A percentile compares a stretch with the other conserved stretches of the same genome.
Conservation (phyloP, 2,888 invertebrate genomes). For the Mythimna pallens region DNA sequence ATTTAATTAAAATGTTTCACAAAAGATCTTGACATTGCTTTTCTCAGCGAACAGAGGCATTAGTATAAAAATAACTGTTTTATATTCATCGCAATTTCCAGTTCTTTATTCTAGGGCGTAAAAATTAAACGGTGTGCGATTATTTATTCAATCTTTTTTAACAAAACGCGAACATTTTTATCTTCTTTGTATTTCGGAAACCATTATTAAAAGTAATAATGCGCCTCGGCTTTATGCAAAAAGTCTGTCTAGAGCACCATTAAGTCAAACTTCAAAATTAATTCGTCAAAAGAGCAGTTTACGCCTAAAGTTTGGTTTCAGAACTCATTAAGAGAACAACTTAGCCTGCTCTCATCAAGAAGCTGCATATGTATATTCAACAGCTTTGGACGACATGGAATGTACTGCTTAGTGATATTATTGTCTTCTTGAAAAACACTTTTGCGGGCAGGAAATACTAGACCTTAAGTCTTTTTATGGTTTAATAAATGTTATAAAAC, state of each 20-base stretch:
- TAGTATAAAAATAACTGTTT: slow-evolving; percentile 30
- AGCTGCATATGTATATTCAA: slow-evolving; percentile 45
- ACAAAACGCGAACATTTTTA: slow-evolving; percentile 51
- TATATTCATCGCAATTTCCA: slow-evolving; percentile 26
- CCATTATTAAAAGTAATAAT: slow-evolving; percentile 65
- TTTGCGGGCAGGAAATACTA: not conserved
- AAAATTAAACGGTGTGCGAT: slow-evolving; percentile 40
- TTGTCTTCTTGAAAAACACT: not conserved
- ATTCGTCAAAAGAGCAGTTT: slow-evolving; percentile 71
- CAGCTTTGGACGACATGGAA: slow-evolving; percentile 23
- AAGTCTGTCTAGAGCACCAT: slow-evolving; percentile 64
- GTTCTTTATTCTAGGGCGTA: slow-evolving; percentile 24
- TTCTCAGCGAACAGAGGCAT: slow-evolving; percentile 11
- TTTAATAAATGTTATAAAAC: not conserved
- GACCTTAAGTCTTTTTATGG: not conserved
- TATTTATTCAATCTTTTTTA: slow-evolving; percentile 42
- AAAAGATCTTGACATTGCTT: slow-evolving; percentile 39
- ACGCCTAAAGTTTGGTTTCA: slow-evolving; percentile 58
- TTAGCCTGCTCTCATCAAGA: slow-evolving; percentile 50
- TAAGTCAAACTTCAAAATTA: slow-evolving; percentile 68
- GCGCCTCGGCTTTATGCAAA: slow-evolving; percentile 58
- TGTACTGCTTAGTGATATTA: slow-evolving; percentile 5
- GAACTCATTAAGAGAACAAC: slow-evolving; percentile 67
- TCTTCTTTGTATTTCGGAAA: slow-evolving; percentile 53
- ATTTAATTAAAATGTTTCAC: slow-evolving; percentile 54